Evolutionary conservation across 92 coral and sea anemone species (phyloP).

Genomic region (Siderastrea siderea): DNA sequence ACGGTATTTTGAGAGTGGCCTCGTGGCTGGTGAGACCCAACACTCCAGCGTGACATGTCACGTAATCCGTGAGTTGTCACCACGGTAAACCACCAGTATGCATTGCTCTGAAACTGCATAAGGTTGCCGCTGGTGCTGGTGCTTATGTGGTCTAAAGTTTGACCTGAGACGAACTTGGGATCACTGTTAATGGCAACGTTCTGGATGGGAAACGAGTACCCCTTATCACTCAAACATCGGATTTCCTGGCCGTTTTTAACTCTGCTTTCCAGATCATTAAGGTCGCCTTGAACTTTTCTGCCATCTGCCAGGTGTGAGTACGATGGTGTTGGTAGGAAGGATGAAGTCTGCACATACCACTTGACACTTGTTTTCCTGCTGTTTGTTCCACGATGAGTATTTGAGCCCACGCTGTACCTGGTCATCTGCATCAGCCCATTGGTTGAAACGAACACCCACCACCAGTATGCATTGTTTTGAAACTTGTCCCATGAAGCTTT

Average conservation of each 20-base stretch:
- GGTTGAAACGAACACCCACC: constrained; percentile 72
- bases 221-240: constrained; percentile 67
- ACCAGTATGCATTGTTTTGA: constrained; percentile 81
- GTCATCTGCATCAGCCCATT: constrained; percentile 52
- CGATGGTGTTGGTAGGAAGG: constrained; percentile 40
- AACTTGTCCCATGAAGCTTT: constrained; percentile 77
- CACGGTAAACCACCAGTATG: constrained; percentile 84
- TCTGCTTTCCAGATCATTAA: constrained; percentile 58
- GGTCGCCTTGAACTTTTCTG: constrained; percentile 53
- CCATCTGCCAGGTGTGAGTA: constrained; percentile 76
- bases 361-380: constrained; percentile 40
- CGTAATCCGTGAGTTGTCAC: constrained; percentile 80
- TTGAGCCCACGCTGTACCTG: constrained; percentile 86
- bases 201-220: constrained; percentile 67
- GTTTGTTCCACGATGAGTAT: constrained; percentile 51
- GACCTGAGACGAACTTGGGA: constrained; percentile 56
- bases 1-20: constrained; percentile 84
- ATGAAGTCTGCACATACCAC: constrained; percentile 75
- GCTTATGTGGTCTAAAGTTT: constrained; percentile 85
- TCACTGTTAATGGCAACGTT: constrained; percentile 53
- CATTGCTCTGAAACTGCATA: constrained; percentile 63
- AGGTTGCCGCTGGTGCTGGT: neutral
- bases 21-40: constrained; percentile 77
- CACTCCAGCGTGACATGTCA: constrained; percentile 97
- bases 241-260: constrained; percentile 74